A percentile compares a stretch with the other conserved stretches of the same genome.
phyloP scores from a whole-genome alignment of 2,113 vertebrate genomes.

The Chlamydotis undulata region DNA sequence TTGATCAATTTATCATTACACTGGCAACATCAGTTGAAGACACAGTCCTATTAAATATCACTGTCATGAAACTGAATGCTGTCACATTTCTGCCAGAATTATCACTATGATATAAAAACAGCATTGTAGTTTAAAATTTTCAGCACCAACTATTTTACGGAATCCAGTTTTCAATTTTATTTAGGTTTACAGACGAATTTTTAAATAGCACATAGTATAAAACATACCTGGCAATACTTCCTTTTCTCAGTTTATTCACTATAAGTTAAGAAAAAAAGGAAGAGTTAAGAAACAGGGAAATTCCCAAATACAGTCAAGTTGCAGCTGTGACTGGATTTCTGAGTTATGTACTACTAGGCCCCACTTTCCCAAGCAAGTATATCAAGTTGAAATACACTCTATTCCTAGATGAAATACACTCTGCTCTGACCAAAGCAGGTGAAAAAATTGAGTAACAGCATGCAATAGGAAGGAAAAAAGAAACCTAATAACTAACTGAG shows the following conservation, averaged over 20 bases:
- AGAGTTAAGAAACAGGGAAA: background rate
- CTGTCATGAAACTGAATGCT: background rate
- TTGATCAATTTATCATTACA: background rate
- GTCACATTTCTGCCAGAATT: background rate
- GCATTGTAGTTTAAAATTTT: background rate
- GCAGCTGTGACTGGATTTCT: background rate
- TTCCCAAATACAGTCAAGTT: background rate
- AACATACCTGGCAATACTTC: background rate
- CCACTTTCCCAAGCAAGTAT: background rate
- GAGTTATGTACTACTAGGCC: background rate
- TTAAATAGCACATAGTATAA: background rate
- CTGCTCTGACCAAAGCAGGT: background rate
- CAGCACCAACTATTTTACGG: background rate
- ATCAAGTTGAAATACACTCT: background rate
- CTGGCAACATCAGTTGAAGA: background rate
- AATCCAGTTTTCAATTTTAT: background rate
- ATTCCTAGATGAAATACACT: background rate
- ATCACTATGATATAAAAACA: background rate
- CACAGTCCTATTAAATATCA: background rate
- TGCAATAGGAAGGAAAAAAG: background rate
- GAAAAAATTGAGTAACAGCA: background rate
- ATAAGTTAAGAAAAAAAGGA: background rate
- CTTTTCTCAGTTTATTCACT: background rate
- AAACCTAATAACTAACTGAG: background rate
- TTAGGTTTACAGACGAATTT: background rate